Evolutionary conservation across 2,113 vertebrate genomes (phyloP), one percentile per base, ranked within the genome.

Genomic region (Istiophorus platypterus): DNA sequence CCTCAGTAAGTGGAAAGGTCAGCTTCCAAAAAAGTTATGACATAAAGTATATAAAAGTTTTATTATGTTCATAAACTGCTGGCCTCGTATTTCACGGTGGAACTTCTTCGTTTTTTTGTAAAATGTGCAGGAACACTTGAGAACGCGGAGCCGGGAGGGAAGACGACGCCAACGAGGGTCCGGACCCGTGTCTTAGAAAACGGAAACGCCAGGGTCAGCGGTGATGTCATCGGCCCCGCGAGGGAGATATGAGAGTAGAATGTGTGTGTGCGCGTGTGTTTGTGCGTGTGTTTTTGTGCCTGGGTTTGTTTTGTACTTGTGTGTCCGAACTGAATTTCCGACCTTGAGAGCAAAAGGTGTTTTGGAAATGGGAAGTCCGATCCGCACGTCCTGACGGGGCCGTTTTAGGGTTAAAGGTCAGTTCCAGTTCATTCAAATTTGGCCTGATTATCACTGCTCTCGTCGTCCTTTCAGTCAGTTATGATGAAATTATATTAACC

Each of bases 161-260:
- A 82, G 74, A 81, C 22, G 15, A 68, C 47, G 74, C 45, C 82
- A 78, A 82, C 37, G 45, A 51, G 41, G 39, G 5, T n/a, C 26
- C 9, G 59, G 64, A 82, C 58, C 63, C 56, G 71, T 11, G 7
- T 45, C 39, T 47, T 45, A 20, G 11, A 61, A 56, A 63, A 45
- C 3, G 49, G 78, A 81, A 72, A 73, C 56, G 24, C 22, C 39
- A 31, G 45, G 62, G 29, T 69, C 59, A 76, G 26, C 20, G 29
- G 5, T 49, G 45, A 6, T 18, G 45, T 42, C 10, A 56, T 12
- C 26, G 12, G 13, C 51, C 51, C 51, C 24, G 52, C 13, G 13
- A 26, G 52, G 52, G n/a, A 56, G 52, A 41, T 18, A 34, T 24
- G 59, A 61, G 10, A 12, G 18, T 3, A 37, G 18, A 27, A n/a